Conservation (phyloP, 2,113 vertebrate genomes). For the Actinemys pallida region DNA sequence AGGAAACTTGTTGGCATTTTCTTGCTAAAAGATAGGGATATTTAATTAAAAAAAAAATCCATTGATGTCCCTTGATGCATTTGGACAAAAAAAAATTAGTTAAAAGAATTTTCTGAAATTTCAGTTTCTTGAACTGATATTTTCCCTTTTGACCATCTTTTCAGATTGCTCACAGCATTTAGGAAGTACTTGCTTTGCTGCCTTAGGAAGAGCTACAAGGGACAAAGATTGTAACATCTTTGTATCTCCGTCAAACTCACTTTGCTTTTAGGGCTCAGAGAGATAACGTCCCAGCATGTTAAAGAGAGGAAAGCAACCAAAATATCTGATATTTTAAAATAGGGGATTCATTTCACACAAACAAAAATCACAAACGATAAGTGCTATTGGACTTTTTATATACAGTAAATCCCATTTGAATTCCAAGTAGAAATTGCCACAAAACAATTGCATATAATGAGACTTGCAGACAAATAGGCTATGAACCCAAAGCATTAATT, state of each 20-base stretch:
- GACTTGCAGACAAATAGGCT: conserved; percentile 5
- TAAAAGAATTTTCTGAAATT: not conserved
- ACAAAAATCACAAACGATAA: not conserved
- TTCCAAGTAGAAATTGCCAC: not conserved
- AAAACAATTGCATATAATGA: not conserved
- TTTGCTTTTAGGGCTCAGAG: not conserved
- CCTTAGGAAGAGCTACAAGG: not conserved
- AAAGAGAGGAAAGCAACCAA: not conserved
- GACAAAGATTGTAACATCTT: not conserved
- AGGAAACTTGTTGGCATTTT: not conserved
- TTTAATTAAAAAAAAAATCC: not conserved
- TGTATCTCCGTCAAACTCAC: not conserved
- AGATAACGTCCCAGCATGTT: not conserved
- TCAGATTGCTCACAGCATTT: not conserved
- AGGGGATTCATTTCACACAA: not conserved
- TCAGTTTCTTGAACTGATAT: not conserved
- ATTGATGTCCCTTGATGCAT: not conserved
- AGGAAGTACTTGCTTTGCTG: not conserved
- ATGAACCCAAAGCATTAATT: conserved; percentile 9
- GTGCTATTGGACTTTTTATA: not conserved
- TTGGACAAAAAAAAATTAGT: not conserved
- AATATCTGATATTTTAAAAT: not conserved
- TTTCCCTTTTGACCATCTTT: not conserved
- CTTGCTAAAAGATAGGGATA: not conserved
- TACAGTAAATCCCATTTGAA: not conserved